Conservation (phyloP, 2,888 invertebrate genomes). For the Schizaphis graminum region DNA sequence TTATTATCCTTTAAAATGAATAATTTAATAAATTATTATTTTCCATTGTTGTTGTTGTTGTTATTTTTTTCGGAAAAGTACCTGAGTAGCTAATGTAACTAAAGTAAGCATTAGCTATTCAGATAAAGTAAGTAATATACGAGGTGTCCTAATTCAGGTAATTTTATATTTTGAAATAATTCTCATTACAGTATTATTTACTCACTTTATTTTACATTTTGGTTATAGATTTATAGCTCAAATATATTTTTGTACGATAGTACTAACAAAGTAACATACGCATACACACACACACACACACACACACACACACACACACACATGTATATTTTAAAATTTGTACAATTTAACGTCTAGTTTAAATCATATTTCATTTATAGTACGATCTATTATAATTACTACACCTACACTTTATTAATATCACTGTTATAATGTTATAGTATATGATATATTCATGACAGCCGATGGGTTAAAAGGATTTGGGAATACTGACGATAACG, state of each 20-base stretch:
- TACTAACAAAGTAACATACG: neutral
- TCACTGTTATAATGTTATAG: neutral
- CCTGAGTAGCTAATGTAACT: neutral
- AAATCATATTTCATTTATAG: neutral
- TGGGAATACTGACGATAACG: neutral
- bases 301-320: neutral
- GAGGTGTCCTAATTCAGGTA: neutral
- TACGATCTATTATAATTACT: neutral
- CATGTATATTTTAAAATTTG: neutral
- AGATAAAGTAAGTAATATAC: neutral
- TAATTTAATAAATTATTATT: constrained; percentile 30
- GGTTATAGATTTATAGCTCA: neutral
- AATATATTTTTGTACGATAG: neutral
- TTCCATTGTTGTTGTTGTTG: neutral
- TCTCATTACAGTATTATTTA: neutral
- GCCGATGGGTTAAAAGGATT: neutral
- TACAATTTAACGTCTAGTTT: neutral
- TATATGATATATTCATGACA: neutral
- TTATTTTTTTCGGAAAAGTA: neutral
- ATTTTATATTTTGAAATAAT: neutral
- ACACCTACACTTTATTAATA: neutral
- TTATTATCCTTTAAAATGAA: neutral
- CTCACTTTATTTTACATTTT: neutral
- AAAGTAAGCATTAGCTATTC: no score
- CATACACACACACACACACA: neutral